These are phyloP conservation scores for Catharus ustulatus DNA, from an alignment of 2,797 vertebrate species.

Conservation along the genomic window DNA sequence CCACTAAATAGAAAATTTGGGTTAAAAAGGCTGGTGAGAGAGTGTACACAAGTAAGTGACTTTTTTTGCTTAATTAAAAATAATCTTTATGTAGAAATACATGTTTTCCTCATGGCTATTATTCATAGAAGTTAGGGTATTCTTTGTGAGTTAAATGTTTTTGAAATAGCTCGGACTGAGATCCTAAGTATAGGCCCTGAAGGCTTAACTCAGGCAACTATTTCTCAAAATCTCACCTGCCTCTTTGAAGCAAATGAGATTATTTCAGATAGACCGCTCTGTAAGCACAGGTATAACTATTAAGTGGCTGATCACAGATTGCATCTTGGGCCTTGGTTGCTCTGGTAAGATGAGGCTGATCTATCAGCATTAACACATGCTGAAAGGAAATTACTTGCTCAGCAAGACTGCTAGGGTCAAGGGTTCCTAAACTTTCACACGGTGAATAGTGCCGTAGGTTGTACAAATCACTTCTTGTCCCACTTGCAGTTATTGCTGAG, in stretches of 20 bases:
- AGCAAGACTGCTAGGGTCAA: background rate
- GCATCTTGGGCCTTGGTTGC: background rate
- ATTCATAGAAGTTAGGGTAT: background rate
- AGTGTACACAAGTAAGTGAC: background rate
- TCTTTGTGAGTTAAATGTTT: background rate
- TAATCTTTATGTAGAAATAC: background rate
- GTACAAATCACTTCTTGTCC: background rate
- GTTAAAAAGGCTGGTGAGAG: background rate
- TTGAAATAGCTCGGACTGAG: background rate
- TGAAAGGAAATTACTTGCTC: conserved; percentile 43
- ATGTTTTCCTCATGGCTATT: background rate
- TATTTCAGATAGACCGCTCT: background rate
- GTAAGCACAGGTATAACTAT: conserved; percentile 5
- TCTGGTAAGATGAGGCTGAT: conserved; percentile 6
- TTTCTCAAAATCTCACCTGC: background rate
- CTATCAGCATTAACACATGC: background rate
- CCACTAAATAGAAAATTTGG: background rate
- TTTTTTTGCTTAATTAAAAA: background rate
- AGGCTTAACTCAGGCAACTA: background rate
- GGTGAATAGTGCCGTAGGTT: background rate
- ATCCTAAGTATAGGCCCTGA: background rate
- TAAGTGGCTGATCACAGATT: conserved; percentile 16
- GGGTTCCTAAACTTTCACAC: background rate
- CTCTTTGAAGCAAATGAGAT: background rate
- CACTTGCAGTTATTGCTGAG: background rate